These are phyloP conservation scores for Lasioglossum albipes DNA, from an alignment of 1,140 invertebrate genomes.

Conservation along the genomic window DNA sequence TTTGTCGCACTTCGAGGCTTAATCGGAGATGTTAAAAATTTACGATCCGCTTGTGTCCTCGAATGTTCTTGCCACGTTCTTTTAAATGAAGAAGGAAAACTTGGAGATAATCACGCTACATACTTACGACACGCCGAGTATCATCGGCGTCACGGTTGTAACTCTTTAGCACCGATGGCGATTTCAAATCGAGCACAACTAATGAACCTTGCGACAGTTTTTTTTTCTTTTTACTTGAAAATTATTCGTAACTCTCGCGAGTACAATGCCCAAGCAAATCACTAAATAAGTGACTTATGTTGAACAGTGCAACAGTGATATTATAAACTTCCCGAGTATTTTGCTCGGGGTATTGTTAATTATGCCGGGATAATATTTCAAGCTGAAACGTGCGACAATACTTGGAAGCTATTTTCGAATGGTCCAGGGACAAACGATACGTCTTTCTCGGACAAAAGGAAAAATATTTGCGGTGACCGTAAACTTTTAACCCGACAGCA, in stretches of 20 bases:
- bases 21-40: slow-evolving; percentile 57
- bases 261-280: no score
- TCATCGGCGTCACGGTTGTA: not conserved
- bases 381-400: not conserved
- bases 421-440: not conserved
- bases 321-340: no score
- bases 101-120: not conserved
- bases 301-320: no score
- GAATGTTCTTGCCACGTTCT: slow-evolving; percentile 18
- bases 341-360: no score
- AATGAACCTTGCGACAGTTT: no score
- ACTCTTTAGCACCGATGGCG: not conserved
- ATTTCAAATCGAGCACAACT: no score
- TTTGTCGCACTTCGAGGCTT: slow-evolving; percentile 29
- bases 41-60: slow-evolving; percentile 53
- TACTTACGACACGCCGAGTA: not conserved
- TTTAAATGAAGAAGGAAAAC: slow-evolving; percentile 22
- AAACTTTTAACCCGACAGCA: slow-evolving; percentile 26
- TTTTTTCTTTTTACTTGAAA: no score
- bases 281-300: no score
- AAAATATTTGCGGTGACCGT: slow-evolving; percentile 7
- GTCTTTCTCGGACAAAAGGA: not conserved
- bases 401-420: not conserved
- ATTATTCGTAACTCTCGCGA: no score
- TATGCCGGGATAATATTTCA: no score